Base-by-base conservation (phyloP, 2,113 vertebrate species). In the Tyrannus savana region DNA sequence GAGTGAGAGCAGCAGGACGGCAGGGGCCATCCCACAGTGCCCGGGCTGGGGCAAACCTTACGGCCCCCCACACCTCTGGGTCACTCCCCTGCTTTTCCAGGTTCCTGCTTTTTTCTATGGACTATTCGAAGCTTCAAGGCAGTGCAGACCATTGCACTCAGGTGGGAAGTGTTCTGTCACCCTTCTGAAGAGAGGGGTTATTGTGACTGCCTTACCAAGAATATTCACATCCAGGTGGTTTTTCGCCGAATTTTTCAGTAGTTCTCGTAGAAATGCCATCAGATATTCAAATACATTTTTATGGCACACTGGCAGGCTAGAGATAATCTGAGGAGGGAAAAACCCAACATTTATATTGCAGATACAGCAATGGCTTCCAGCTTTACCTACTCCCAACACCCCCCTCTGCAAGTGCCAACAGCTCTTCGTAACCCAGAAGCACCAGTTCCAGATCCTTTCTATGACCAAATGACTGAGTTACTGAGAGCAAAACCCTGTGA, bases 271-370 rank as follows among this genome's bases (percentile, higher is more conserved):
- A 98, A 99, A 99, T 8, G 98, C 98, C 91, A 98, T 98, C 95
- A 99, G 94, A 95, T 99, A 99, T 16, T 98, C 97, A 97, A 99
- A 99, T 11, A 99, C 99, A 16, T 99, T 99, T 98, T 97, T 98
- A 97, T 99, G 99, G 98, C 98, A 98, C 62, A 19, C 83, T 76
- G 99, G 99, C 95, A 99, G 97, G 82, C 68, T 94, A 77, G 98
- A 98, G 97, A 99, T 97, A 62, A 99, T 96, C 99, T 99, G 94
- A 52, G 50, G 84, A 95, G 41, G 87, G 41, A 72, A 60, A 90
- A 28, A 7, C 9, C 10, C 10, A 56, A 13, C 33, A n/a, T 39
- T 84, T 47, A 13, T 3, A 28, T 1, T 58, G 41, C 80, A 85
- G 31, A 56, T 14, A 31, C 3, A 19, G 47, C 30, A 63, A 24